Evolutionary conservation across 2,113 vertebrate species (phyloP), one percentile per base, ranked within the genome.

Genomic region (Desmodus rotundus): DNA sequence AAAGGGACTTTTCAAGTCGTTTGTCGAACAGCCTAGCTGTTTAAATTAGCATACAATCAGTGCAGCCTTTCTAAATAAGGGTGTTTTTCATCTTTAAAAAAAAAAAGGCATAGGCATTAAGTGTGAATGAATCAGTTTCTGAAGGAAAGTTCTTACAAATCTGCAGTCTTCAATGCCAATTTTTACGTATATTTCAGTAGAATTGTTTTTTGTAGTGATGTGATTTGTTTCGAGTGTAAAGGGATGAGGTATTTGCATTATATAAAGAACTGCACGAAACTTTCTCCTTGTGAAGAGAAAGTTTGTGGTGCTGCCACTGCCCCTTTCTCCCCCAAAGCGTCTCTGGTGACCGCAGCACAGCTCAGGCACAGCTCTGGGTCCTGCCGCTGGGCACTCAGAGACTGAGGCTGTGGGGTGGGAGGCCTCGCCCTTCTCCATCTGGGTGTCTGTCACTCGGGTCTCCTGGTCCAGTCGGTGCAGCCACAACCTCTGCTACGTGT

Each of bases 181-280:
- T 43, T 85, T 65, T 89, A 38, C 83, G 15, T 83, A 10, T 86
- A 56, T 81, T 94, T 94, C 92, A 24, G 63, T 93, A 33, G 16
- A 76, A 63, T 56, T 84, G n/a, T 58, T 63, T 87, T 82, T 70
- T 65, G 43, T 83, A 16, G 45, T 89, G n/a, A 58, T 81, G 43
- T 87, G 22, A 19, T 77, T 73, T 91, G 54, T 96, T 93, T 78
- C 54, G 56, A n/a, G 38, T 90, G 24, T 92, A 90, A 85, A 70
- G 87, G 33, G 72, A 63, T 95, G 43, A 68, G 26, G 70, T 94
- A 26, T 77, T 14, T 45, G 12, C 67, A 45, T 89, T 74, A 73
- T 43, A 24, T 72, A 65, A 95, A 65, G 84, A 89, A 61, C 33
- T 45, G 28, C 74, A 28, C 13, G 33, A n/a, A n/a, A n/a, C n/a